phyloP scores from a whole-genome alignment of 2,797 vertebrate species.

The Centropyge bicolor region DNA sequence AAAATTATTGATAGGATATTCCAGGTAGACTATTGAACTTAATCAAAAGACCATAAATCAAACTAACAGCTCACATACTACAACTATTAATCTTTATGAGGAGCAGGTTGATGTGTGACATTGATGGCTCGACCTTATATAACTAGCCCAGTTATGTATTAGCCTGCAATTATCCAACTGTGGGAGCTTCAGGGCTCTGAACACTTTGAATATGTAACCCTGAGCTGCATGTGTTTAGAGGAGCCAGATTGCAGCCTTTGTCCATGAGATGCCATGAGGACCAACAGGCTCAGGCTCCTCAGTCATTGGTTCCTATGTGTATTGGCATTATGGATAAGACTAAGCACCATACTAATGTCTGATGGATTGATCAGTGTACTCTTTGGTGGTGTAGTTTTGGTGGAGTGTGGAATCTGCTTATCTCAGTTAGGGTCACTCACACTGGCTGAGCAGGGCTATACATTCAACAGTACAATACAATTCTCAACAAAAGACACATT shows the following conservation, averaged over 20 bases:
- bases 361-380: not conserved
- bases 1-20: not conserved
- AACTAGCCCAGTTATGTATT: slow-evolving; percentile 30
- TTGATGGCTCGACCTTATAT: not conserved
- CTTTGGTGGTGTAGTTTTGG: not conserved
- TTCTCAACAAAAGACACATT: not conserved
- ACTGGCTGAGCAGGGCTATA: not conserved
- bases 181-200: not conserved
- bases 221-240: not conserved
- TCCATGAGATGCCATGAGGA: not conserved
- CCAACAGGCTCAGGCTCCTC: not conserved
- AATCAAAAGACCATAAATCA: not conserved
- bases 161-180: slow-evolving; percentile 14
- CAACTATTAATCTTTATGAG: not conserved
- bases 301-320: not conserved
- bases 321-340: not conserved
- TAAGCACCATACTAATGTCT: not conserved
- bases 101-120: not conserved
- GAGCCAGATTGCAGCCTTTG: slow-evolving; percentile 15
- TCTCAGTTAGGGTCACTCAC: not conserved
- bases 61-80: not conserved
- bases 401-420: not conserved
- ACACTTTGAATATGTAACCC: slow-evolving; percentile 13
- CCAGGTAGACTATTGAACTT: not conserved
- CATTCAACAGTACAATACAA: not conserved